Evolutionary conservation across 1,140 invertebrate species (phyloP).

Genomic region (Hermetia illucens): DNA sequence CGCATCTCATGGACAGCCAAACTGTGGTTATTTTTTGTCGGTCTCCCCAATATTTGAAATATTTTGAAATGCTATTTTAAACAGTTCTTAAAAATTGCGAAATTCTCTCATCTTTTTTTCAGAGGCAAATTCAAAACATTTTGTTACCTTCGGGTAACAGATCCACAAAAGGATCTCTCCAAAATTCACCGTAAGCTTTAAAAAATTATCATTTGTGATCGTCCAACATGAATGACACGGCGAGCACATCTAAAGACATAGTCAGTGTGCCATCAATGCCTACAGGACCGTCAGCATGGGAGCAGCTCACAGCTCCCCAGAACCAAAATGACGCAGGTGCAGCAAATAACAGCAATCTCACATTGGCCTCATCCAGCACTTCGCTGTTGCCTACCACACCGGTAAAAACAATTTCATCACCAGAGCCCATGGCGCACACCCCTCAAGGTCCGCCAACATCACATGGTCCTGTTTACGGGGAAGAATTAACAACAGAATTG

Average conservation of each 20-base stretch:
- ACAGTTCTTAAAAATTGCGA: too few relatives aligned
- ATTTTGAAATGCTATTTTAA: too few relatives aligned
- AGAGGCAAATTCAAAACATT: too few relatives aligned
- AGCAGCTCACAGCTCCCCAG: slow-evolving; percentile 6
- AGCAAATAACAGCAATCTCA: not conserved
- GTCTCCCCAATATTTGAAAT: too few relatives aligned
- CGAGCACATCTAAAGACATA: slow-evolving; percentile 1
- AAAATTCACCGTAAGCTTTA: too few relatives aligned
- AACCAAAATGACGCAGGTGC: slow-evolving; percentile 3
- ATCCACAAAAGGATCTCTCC: too few relatives aligned
- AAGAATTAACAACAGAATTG: slow-evolving; percentile 46
- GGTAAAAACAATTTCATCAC: slow-evolving; percentile 17
- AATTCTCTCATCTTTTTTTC: too few relatives aligned
- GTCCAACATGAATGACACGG: not conserved
- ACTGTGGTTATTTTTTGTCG: too few relatives aligned
- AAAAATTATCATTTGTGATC: too few relatives aligned
- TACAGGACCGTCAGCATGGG: slow-evolving; percentile 5
- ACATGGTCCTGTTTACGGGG: slow-evolving; percentile 19
- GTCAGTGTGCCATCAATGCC: not conserved
- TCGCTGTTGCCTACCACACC: slow-evolving; percentile 17
- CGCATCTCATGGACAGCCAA: too few relatives aligned
- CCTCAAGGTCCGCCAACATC: slow-evolving; percentile 8
- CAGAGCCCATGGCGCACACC: slow-evolving; percentile 21
- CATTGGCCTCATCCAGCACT: not conserved
- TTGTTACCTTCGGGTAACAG: too few relatives aligned